Evolutionary conservation across 2,888 invertebrate genomes (phyloP).

Genomic region (Congeria kusceri): DNA sequence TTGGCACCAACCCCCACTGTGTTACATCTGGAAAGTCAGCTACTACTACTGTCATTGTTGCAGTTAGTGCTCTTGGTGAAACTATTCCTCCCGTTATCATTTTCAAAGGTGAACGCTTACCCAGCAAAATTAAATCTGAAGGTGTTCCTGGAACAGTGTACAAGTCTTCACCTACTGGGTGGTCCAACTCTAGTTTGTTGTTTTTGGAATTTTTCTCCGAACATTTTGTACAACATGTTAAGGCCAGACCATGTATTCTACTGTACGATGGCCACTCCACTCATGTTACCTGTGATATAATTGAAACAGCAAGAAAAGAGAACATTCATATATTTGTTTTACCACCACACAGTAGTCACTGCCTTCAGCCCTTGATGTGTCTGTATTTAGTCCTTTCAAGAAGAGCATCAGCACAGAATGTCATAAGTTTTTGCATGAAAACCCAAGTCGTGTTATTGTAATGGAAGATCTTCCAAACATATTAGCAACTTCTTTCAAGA

Average conservation of each 20-base stretch:
- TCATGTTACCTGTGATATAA: constrained; percentile 39
- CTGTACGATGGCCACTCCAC: constrained; percentile 52
- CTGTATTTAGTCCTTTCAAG: constrained; percentile 54
- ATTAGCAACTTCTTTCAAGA: not conserved
- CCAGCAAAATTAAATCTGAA: constrained; percentile 15
- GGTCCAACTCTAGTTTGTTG: constrained; percentile 32
- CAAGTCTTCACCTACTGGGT: constrained; percentile 19
- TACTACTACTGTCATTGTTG: constrained; percentile 42
- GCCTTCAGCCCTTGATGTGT: constrained; percentile 46
- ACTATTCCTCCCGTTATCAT: constrained; percentile 42
- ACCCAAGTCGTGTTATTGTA: constrained; percentile 24
- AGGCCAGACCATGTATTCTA: constrained; percentile 30
- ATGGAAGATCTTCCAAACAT: constrained; percentile 24
- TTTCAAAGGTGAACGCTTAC: constrained; percentile 48
- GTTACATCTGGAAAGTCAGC: constrained; percentile 27
- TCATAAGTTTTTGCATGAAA: constrained; percentile 31
- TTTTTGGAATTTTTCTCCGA: constrained; percentile 43
- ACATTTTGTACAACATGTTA: constrained; percentile 37
- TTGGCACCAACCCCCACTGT: constrained; percentile 23
- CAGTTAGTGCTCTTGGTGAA: constrained; percentile 40
- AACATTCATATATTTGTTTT: constrained; percentile 44
- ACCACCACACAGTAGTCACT: constrained; percentile 46
- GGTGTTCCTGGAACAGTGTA: constrained; percentile 38
- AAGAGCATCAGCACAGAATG: constrained; percentile 33
- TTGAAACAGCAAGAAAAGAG: constrained; percentile 26